Conservation (phyloP, 2,113 vertebrate genomes). For the Chloropsis cyanopogon region DNA sequence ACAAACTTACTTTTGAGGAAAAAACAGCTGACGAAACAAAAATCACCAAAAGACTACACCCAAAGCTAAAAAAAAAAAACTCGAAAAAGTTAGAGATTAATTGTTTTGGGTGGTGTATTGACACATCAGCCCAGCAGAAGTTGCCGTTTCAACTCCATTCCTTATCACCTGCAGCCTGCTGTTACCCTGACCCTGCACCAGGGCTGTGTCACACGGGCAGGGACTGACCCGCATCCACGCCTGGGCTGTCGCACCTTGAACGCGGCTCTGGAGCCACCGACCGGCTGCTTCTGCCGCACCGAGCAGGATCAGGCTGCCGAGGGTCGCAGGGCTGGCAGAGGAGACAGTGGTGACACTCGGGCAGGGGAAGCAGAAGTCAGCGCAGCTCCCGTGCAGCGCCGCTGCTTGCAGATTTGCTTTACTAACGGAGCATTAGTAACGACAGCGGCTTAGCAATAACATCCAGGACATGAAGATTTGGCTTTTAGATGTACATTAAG, state of each 20-base stretch:
- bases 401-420: background rate
- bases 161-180: background rate
- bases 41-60: background rate
- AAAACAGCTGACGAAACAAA: background rate
- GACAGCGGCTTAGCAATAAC: background rate
- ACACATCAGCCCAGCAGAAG: background rate
- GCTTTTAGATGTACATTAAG: background rate
- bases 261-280: rapidly evolving
- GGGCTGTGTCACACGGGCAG: background rate
- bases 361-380: background rate
- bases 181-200: rapidly evolving
- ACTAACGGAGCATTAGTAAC: background rate
- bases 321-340: background rate
- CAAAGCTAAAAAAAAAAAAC: rapidly evolving
- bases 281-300: rapidly evolving
- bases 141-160: background rate
- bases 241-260: background rate
- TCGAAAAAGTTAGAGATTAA: background rate
- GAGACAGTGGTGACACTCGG: rapidly evolving
- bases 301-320: background rate
- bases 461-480: background rate
- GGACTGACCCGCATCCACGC: background rate
- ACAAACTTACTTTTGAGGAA: background rate
- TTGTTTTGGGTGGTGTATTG: background rate
- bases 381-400: background rate